Conservation (phyloP, 1,140 invertebrate genomes). For the Vanessa atalanta region DNA sequence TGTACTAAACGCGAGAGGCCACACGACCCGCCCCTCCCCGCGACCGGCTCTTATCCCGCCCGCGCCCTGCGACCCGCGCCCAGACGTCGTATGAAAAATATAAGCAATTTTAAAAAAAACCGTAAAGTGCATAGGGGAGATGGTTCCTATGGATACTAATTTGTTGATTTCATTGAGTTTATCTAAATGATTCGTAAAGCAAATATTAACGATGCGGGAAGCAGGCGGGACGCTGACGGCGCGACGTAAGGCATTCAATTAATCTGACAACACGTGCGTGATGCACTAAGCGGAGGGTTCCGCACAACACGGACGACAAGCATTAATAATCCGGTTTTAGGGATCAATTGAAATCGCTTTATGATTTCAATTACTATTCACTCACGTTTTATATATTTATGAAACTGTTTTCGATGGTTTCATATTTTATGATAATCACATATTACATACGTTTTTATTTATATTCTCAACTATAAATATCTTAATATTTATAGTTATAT, state of each 20-base stretch:
- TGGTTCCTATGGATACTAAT: constrained; percentile 39
- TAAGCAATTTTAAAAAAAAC: constrained; percentile 56
- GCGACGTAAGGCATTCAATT: constrained; percentile 62
- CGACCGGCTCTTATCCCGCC: constrained; percentile 55
- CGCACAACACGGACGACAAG: constrained; percentile 36
- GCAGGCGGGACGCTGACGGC: constrained; percentile 35
- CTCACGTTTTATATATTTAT: constrained; percentile 1
- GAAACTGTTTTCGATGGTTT: no score
- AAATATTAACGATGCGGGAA: constrained; percentile 25
- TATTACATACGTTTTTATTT: no score
- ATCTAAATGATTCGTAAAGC: constrained; percentile 36
- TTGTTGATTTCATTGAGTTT: constrained; percentile 31
- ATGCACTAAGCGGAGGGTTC: constrained; percentile 55
- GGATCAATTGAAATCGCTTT: background rate
- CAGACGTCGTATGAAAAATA: constrained; percentile 62
- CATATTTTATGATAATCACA: no score
- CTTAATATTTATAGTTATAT: no score
- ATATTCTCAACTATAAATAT: no score
- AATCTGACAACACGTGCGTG: constrained; percentile 72
- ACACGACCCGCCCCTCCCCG: constrained; percentile 69
- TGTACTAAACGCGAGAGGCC: constrained; percentile 79
- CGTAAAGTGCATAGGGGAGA: constrained; percentile 47
- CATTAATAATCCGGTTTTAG: constrained; percentile 40
- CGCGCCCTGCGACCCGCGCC: constrained; percentile 67
- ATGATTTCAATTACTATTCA: constrained; percentile 25